A percentile compares a stretch with the other conserved stretches of the same genome.
Evolutionary conservation across 2,797 vertebrate species (phyloP).

Genomic region (Chrysocyon brachyurus): DNA sequence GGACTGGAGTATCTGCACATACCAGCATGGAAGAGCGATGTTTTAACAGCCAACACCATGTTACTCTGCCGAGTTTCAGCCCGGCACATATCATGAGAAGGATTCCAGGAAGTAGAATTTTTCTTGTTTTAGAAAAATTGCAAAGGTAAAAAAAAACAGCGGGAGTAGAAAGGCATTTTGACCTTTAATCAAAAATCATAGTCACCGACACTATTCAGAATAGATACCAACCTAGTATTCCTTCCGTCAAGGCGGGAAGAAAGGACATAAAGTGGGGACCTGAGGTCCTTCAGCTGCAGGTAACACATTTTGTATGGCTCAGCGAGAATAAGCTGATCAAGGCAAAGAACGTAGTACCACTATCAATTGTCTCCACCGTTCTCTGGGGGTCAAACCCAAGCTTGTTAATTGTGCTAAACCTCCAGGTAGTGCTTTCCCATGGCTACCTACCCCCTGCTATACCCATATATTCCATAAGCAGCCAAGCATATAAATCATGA

Average conservation of each 20-base stretch:
- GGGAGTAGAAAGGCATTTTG: neutral
- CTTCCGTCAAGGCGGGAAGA: neutral
- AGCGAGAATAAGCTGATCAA: neutral
- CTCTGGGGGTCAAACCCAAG: neutral
- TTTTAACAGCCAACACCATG: neutral
- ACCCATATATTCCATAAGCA: neutral
- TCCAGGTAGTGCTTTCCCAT: neutral
- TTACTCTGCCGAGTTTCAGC: neutral
- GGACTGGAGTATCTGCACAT: neutral
- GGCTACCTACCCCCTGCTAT: neutral
- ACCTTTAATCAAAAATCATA: conserved; percentile 1
- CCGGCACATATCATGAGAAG: neutral
- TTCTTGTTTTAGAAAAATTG: conserved; percentile 52
- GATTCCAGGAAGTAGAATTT: conserved; percentile 7
- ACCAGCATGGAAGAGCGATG: neutral
- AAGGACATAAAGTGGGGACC: neutral
- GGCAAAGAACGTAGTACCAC: neutral
- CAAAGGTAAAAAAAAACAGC: neutral
- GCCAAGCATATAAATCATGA: conserved; percentile 54
- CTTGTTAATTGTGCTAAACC: neutral
- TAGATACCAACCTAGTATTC: neutral
- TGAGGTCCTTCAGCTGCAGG: neutral
- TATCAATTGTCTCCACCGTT: neutral
- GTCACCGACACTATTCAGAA: neutral
- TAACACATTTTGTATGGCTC: neutral